phyloP scores from a whole-genome alignment of 1,140 invertebrate species.

The Drosophila nikananu region DNA sequence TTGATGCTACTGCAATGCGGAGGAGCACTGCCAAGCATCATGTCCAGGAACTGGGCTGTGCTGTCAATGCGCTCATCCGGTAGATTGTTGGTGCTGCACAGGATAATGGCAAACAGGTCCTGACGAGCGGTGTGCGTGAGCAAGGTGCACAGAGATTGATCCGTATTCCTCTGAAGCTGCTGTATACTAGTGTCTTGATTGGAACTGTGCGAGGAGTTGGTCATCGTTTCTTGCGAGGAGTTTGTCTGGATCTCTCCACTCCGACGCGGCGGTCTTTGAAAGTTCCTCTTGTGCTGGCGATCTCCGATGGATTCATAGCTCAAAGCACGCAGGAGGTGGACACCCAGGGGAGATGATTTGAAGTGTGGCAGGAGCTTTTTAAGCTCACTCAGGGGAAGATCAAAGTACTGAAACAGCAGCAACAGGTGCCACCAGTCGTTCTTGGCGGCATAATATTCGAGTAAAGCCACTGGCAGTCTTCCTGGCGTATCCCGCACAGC shows the following conservation, averaged over 20 bases:
- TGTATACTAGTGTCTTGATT: slow-evolving; percentile 53
- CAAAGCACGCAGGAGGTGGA: slow-evolving; percentile 85
- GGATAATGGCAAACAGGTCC: slow-evolving; percentile 77
- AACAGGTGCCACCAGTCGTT: slow-evolving; percentile 87
- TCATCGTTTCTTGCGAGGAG: slow-evolving; percentile 75
- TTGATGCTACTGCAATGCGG: slow-evolving; percentile 83
- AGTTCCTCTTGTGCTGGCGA: slow-evolving; percentile 56
- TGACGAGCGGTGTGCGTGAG: slow-evolving; percentile 44
- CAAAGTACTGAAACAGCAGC: slow-evolving; percentile 87
- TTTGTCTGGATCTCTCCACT: slow-evolving; percentile 47
- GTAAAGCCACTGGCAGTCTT: slow-evolving; percentile 85
- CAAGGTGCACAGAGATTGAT: slow-evolving; percentile 55
- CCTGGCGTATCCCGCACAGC: slow-evolving; percentile 71
- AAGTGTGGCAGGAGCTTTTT: slow-evolving; percentile 82
- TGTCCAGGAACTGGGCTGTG: slow-evolving; percentile 55
- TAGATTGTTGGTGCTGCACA: slow-evolving; percentile 59
- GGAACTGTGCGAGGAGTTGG: slow-evolving; percentile 65
- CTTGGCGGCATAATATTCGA: slow-evolving; percentile 85
- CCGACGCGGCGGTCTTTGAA: slow-evolving; percentile 50
- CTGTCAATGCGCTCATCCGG: slow-evolving; percentile 48
- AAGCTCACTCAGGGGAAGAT: slow-evolving; percentile 86
- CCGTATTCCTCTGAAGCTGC: slow-evolving; percentile 36
- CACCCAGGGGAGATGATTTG: slow-evolving; percentile 77
- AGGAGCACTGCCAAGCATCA: slow-evolving; percentile 42
- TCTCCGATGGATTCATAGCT: slow-evolving; percentile 54